Evolutionary conservation across 2,113 vertebrate genomes (phyloP), one percentile per base, ranked within the genome.

Genomic region (Sander vitreus): DNA sequence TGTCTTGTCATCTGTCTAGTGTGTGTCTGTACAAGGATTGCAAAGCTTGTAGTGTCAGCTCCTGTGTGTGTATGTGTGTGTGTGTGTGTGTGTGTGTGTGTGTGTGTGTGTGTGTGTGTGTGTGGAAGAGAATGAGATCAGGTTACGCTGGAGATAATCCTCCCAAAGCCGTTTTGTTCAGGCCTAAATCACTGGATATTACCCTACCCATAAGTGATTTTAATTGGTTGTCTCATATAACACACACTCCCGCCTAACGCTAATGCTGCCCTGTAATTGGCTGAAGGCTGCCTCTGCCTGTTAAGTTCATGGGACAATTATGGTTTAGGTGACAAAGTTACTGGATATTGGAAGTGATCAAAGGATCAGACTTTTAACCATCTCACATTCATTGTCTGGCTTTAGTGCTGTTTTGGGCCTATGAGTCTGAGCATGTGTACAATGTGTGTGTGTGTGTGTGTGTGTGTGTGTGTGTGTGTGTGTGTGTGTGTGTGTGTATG

Each of bases 221-320:
- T 96, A 95, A 96, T 96, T 95, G 95, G 93, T 85, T 90, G 90
- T 95, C 94, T 95, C 91, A 87, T 91, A 88, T 95, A 88, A 93
- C 94, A 91, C 83, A 87, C 84, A 75, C 86, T 81, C 78, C 89
- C 63, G 89, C 89, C 87, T 88, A 88, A 91, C 58, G 72, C 82
- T 93, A 94, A 95, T 94, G 88, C 93, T 57, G 67, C 73, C 68
- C 92, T 90, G 87, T 93, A 91, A 94, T 93, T 91, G 86, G 84
- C 84, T 80, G 68, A 90, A 89, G 81, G 81, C 89, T 84, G 84
- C 89, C 76, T 78, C 57, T 91, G 90, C 84, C 80, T 83, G 81
- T 88, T 93, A 91, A 91, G 83, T 93, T 94, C 88, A 91, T 78
- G 78, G 84, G 91, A 93, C 92, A 93, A 90, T 94, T 95, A 95